Base-by-base conservation (phyloP, 2,797 vertebrate species). In the Meriones psammophilus region DNA sequence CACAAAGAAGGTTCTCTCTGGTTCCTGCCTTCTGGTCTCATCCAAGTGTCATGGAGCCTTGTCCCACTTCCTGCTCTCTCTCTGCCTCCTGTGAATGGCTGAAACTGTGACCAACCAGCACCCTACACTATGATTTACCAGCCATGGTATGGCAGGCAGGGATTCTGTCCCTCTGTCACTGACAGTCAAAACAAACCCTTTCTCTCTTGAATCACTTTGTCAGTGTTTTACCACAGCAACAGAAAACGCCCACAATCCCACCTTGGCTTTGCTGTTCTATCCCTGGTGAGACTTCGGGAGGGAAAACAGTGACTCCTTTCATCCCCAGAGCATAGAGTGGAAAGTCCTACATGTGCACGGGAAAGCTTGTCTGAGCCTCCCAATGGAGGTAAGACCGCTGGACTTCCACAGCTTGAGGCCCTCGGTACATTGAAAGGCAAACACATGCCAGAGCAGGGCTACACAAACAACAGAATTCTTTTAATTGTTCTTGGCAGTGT, bases 381-480 rank as follows among this genome's bases (percentile, higher is more conserved):
- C 58, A 36, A 6, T 30, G 66, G 78, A 20, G 60, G 71, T 39
- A 17, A 95, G 17, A 88, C 24, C 2, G n/a, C n/a, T 68, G 28
- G 28, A 73, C 30, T 50, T 88, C 74, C 26, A 76, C 24, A 56
- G 64, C 83, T 80, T 74, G 46, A 94, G 36, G n/a, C 36, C 39
- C 62, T 89, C 62, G n/a, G 42, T 68, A 42, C 69, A 46, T 18
- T 94, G 71, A 88, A 94, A 92, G 50, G n/a, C 8, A 36, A 92
- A 94, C n/a, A n/a, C 54, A 81, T 85, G 62, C 92, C 69, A 1
- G 84, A 94, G 83, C 20, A 60, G 20, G 42, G 9, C 92, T 85
- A 85, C 30, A 79, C 78, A 89, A 95, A 92, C 60, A 95, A 94
- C 15, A 71, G 39, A 88, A 62, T 46, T 30, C 83, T 77, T 95